phyloP scores from a whole-genome alignment of 2,888 invertebrate species.

The Diarsia mendica region DNA sequence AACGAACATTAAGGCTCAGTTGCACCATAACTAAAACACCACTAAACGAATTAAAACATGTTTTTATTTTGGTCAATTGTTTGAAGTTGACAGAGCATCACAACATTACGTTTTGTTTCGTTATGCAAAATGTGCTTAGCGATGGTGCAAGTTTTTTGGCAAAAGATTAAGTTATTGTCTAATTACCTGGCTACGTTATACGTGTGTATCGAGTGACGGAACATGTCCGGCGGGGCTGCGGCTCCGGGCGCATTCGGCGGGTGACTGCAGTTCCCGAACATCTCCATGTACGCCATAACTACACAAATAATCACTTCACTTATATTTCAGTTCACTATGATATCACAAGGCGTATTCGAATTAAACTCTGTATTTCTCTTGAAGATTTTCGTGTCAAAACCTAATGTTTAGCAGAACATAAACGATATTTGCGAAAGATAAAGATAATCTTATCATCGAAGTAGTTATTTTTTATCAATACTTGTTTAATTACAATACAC shows the following conservation, averaged over 20 bases:
- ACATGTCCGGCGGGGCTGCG: slow-evolving; percentile 93
- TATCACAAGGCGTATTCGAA: slow-evolving; percentile 51
- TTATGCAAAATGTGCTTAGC: not conserved
- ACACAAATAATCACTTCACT: slow-evolving; percentile 72
- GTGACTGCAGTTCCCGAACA: slow-evolving; percentile 97
- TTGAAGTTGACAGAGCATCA: not conserved
- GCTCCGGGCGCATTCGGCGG: slow-evolving; percentile 86
- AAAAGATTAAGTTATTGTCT: not conserved
- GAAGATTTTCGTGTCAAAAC: not conserved
- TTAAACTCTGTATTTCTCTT: slow-evolving; percentile 47
- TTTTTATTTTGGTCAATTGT: not conserved
- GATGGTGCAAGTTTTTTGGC: not conserved
- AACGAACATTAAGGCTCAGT: slow-evolving; percentile 18
- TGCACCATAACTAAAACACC: slow-evolving; percentile 14
- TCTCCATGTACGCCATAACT: slow-evolving; percentile 99
- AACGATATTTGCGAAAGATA: slow-evolving; percentile 10
- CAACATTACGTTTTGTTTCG: no score
- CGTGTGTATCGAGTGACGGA: slow-evolving; percentile 96
- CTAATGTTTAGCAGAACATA: slow-evolving; percentile 1
- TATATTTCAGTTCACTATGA: slow-evolving; percentile 3
- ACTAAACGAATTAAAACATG: slow-evolving; percentile 3
- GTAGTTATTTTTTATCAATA: slow-evolving; percentile 11
- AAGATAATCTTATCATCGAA: slow-evolving; percentile 8
- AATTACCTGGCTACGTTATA: slow-evolving; percentile 90
- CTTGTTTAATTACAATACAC: slow-evolving; percentile 66